Evolutionary conservation across 2,888 invertebrate genomes (phyloP).

Genomic region (Melanophora roralis): DNA sequence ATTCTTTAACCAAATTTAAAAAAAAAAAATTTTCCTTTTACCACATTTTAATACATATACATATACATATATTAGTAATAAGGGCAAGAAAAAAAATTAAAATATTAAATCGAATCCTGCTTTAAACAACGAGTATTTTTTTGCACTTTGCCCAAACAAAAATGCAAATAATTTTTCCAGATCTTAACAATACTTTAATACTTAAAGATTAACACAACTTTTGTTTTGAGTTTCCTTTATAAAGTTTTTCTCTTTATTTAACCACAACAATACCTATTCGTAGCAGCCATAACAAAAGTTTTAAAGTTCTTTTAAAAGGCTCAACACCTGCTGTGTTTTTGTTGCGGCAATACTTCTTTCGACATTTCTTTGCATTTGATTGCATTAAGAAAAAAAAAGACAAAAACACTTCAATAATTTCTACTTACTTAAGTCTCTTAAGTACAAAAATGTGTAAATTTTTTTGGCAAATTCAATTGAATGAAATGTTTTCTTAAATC

Average conservation of each 20-base stretch:
- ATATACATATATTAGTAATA: too few species aligned
- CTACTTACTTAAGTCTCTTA: background rate
- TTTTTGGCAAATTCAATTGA: conserved; percentile 21
- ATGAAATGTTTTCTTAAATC: background rate
- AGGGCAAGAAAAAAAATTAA: too few species aligned
- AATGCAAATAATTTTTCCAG: conserved; percentile 57
- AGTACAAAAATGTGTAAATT: conserved; percentile 23
- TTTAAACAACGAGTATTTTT: background rate
- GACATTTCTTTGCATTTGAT: conserved; percentile 1
- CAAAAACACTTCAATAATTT: background rate
- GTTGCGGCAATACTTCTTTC: background rate
- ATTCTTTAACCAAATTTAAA: too few species aligned
- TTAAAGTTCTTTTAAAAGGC: background rate
- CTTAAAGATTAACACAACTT: conserved; percentile 58
- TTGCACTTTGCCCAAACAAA: conserved; percentile 21
- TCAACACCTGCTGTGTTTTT: conserved; percentile 50
- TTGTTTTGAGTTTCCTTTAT: background rate
- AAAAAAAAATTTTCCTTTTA: too few species aligned
- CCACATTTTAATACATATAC: too few species aligned
- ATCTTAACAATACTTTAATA: conserved; percentile 61
- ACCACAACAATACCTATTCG: conserved; percentile 17
- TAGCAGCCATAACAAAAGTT: conserved; percentile 25
- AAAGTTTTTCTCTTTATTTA: conserved; percentile 27
- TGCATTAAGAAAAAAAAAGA: background rate
- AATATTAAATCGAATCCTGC: background rate